These are phyloP conservation scores for Axis porcinus DNA, from an alignment of 2,113 vertebrate genomes.

Conservation along the genomic window DNA sequence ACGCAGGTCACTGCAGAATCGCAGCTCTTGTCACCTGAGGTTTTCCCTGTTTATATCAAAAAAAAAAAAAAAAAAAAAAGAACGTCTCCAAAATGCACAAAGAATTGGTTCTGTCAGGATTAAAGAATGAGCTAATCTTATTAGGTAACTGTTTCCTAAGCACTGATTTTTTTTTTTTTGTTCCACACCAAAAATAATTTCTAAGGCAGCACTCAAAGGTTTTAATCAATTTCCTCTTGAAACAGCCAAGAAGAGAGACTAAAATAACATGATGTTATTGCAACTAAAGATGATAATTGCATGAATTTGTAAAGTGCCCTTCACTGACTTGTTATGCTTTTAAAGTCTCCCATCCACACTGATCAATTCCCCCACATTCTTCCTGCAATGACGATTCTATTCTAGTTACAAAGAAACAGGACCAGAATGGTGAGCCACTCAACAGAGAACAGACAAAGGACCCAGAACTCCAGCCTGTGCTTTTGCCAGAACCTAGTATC, in stretches of 20 bases:
- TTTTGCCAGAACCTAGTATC: background rate
- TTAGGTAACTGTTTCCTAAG: slow-evolving; percentile 54
- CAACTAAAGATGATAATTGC: slow-evolving; percentile 31
- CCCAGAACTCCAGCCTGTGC: background rate
- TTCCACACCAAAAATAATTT: slow-evolving; percentile 33
- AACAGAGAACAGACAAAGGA: slow-evolving; percentile 17
- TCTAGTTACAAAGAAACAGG: slow-evolving; percentile 27
- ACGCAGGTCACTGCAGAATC: background rate
- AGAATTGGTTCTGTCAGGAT: background rate
- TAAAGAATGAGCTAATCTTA: slow-evolving; percentile 38
- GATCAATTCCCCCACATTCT: background rate
- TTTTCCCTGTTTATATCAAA: background rate
- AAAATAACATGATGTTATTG: slow-evolving; percentile 27
- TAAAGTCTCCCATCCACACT: background rate
- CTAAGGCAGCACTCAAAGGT: slow-evolving; percentile 31
- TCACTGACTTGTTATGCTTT: slow-evolving; percentile 30
- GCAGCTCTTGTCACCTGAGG: background rate
- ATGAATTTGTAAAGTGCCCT: slow-evolving; percentile 34
- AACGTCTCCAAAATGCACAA: background rate
- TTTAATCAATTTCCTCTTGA: slow-evolving; percentile 52
- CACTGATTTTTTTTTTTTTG: background rate
- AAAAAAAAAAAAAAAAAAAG: background rate
- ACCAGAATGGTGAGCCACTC: background rate
- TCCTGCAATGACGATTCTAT: slow-evolving; percentile 20
- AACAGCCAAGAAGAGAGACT: slow-evolving; percentile 51